Evolutionary conservation across 2,113 vertebrate species (phyloP).

Genomic region (Elgaria multicarinata): DNA sequence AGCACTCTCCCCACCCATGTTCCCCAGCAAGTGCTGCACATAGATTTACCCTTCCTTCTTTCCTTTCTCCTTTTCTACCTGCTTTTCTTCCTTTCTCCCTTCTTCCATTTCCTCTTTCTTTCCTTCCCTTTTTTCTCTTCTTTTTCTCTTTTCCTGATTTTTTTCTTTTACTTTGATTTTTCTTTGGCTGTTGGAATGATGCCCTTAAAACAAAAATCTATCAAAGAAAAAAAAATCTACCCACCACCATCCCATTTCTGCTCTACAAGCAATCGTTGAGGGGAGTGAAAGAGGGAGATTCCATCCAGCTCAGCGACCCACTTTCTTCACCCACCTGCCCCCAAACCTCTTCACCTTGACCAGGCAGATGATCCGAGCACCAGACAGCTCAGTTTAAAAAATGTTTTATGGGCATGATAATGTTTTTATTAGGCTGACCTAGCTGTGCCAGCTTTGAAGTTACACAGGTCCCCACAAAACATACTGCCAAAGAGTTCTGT

Average conservation of each 20-base stretch:
- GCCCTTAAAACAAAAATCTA: background rate
- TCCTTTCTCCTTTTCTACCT: fast-evolving
- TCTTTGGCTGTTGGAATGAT: background rate
- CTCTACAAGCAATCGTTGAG: no score
- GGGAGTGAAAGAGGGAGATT: no score
- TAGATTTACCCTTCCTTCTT: no score
- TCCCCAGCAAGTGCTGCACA: no score
- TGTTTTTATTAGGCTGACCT: background rate
- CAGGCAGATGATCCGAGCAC: background rate
- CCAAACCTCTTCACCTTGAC: background rate
- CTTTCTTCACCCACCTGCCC: no score
- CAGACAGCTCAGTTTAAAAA: background rate
- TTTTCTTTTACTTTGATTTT: background rate
- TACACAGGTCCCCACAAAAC: background rate
- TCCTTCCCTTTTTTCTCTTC: no score
- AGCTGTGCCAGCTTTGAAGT: background rate
- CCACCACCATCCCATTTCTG: background rate
- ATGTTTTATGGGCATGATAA: background rate
- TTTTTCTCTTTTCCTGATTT: background rate
- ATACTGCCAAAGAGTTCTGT: background rate
- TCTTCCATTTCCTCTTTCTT: no score
- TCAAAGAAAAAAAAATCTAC: no score
- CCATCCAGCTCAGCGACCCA: background rate
- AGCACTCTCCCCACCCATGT: no score
- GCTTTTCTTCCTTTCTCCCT: no score